Percentiles rank a stretch among this genome's conserved stretches.
phyloP scores from a whole-genome alignment of 2,113 vertebrate species.

The Neodon shergylaensis region DNA sequence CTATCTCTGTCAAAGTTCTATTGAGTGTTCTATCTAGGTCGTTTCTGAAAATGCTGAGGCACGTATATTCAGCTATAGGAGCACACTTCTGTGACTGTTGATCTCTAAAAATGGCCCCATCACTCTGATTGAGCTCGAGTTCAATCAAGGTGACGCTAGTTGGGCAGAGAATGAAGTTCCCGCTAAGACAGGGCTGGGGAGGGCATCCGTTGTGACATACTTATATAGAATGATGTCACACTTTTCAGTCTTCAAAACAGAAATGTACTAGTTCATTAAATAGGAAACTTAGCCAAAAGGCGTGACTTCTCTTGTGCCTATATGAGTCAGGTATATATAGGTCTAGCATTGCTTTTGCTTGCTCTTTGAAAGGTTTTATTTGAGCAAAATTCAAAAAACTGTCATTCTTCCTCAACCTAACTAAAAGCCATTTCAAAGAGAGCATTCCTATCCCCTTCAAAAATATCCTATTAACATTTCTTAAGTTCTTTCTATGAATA shows the following conservation, averaged over 20 bases:
- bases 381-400: neutral
- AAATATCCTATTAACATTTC: neutral
- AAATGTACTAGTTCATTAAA: neutral
- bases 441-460: neutral
- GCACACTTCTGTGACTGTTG: neutral
- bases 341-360: neutral
- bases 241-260: neutral
- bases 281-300: neutral
- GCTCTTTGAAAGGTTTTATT: neutral
- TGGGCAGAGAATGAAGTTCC: neutral
- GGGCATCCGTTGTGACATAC: neutral
- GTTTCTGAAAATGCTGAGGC: constrained; percentile 37
- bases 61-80: neutral
- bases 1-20: neutral
- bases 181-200: neutral
- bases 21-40: neutral
- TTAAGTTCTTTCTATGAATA: neutral
- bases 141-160: neutral
- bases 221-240: neutral
- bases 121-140: neutral
- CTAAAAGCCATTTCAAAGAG: neutral
- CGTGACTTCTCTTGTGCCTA: neutral
- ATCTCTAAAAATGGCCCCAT: neutral
- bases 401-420: constrained; percentile 28
- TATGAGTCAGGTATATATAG: neutral